Conservation (phyloP, 2,113 vertebrate genomes). For the Python bivittatus region DNA sequence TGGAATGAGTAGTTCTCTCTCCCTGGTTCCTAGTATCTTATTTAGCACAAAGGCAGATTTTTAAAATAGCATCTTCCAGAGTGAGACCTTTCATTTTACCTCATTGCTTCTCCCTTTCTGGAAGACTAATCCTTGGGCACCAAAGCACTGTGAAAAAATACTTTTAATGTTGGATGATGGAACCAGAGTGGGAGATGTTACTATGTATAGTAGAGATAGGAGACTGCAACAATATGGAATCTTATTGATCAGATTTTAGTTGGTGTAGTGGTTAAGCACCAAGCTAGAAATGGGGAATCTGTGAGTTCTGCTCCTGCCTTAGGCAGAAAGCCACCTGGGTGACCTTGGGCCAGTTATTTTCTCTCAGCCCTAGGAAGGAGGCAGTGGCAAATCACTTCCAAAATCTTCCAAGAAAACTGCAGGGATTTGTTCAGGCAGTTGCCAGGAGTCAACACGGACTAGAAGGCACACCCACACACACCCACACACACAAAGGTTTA, state of each 20-base stretch:
- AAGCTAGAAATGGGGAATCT: neutral
- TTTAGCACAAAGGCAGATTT: neutral
- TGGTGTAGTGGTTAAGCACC: neutral
- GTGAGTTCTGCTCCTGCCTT: neutral
- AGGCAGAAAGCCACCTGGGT: neutral
- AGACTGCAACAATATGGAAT: neutral
- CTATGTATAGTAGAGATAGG: neutral
- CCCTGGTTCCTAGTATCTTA: neutral
- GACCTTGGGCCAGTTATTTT: neutral
- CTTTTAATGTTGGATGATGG: neutral
- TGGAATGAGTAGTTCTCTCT: neutral
- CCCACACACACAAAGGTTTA: neutral
- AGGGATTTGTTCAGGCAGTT: neutral
- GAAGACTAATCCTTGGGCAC: neutral
- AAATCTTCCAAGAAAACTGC: neutral
- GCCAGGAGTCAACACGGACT: neutral
- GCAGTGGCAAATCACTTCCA: neutral
- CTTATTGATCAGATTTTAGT: neutral
- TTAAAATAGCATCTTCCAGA: neutral
- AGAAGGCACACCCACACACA: neutral
- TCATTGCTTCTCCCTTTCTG: neutral
- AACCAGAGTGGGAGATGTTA: neutral
- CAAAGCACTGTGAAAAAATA: neutral
- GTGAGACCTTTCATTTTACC: neutral
- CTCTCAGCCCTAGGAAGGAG: neutral